These are phyloP conservation scores for Allophyes oxyacanthae DNA, from an alignment of 2,888 invertebrate genomes.

Conservation along the genomic window DNA sequence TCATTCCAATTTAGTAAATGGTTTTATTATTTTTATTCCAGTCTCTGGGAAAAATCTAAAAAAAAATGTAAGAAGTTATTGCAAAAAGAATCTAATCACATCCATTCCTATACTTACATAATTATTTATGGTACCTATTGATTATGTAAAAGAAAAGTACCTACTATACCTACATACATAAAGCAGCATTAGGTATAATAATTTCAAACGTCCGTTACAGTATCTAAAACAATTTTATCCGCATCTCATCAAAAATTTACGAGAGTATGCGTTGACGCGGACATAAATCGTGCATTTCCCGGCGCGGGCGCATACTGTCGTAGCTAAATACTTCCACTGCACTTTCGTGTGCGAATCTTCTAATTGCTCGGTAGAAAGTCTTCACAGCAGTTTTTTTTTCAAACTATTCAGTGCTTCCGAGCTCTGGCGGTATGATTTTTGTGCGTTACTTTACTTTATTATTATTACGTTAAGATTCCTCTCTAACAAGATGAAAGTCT, in stretches of 20 bases:
- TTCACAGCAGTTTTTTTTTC: slow-evolving; percentile 72
- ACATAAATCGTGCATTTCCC: slow-evolving; percentile 60
- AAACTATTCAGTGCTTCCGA: slow-evolving; percentile 69
- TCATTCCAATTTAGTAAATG: no score
- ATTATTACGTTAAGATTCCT: slow-evolving; percentile 75
- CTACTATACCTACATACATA: no score
- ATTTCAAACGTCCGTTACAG: slow-evolving; percentile 17
- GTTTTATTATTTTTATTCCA: background rate
- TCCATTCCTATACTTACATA: no score
- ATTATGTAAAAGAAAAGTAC: no score
- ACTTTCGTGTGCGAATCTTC: slow-evolving; percentile 87
- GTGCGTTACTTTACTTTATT: slow-evolving; percentile 78
- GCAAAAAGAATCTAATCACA: no score
- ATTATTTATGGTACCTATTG: no score
- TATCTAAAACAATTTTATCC: slow-evolving; percentile 28
- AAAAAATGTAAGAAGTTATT: no score
- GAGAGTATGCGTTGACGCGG: slow-evolving; percentile 41
- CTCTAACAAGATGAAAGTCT: slow-evolving; percentile 86
- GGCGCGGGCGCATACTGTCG: slow-evolving; percentile 51
- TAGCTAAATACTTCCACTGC: slow-evolving; percentile 59
- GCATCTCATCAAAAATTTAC: slow-evolving; percentile 46
- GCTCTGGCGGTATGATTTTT: slow-evolving; percentile 74
- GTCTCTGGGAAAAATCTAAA: no score
- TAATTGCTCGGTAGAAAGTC: slow-evolving; percentile 86
- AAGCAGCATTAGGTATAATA: background rate